Conservation (phyloP, 2,113 vertebrate genomes). For the Cairina moschata region DNA sequence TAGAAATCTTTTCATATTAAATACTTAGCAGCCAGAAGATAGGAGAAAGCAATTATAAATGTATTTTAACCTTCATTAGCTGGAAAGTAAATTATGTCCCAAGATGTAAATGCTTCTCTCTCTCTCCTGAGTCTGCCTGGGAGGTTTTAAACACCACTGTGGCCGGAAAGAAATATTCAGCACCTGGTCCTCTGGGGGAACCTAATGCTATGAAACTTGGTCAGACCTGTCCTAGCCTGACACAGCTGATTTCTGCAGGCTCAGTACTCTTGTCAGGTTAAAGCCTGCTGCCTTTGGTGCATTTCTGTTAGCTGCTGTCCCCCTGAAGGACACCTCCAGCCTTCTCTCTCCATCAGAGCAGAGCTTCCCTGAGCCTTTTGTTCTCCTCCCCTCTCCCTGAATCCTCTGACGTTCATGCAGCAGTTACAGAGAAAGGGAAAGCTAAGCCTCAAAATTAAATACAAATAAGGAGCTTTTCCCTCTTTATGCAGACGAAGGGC, state of each 20-base stretch:
- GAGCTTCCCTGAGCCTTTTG: background rate
- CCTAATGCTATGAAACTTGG: background rate
- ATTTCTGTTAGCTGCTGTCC: background rate
- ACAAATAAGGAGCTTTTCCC: conserved; percentile 45
- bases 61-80: background rate
- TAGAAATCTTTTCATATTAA: background rate
- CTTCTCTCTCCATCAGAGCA: fast-evolving
- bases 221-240: background rate
- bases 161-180: background rate
- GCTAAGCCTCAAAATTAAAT: conserved; percentile 38
- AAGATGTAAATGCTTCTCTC: background rate
- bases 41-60: background rate
- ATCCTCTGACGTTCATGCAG: background rate
- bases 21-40: background rate
- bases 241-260: background rate
- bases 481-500: background rate
- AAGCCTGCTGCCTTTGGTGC: background rate
- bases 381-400: background rate
- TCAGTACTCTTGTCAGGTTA: background rate
- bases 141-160: background rate
- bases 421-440: background rate
- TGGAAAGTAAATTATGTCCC: background rate
- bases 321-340: background rate
- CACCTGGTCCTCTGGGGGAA: fast-evolving
- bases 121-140: background rate